Evolutionary conservation across 2,888 invertebrate species (phyloP).

Genomic region (Drepanosiphum platanoidis): DNA sequence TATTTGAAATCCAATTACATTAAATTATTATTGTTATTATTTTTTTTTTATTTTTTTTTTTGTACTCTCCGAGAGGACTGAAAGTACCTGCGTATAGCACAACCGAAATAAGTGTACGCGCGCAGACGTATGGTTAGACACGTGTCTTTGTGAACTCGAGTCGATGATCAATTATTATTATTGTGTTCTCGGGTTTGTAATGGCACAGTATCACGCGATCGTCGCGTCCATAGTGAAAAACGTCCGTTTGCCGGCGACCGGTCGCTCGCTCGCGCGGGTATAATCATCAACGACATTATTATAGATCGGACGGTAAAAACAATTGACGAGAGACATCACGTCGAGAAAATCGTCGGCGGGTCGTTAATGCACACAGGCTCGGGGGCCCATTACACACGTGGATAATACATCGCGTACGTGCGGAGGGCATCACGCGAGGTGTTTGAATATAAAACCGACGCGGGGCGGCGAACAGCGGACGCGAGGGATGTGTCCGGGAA

Average conservation of each 20-base stretch:
- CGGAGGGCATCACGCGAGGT: not conserved
- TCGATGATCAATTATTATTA: conserved; percentile 5
- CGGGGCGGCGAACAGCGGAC: not conserved
- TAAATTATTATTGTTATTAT: too few species aligned
- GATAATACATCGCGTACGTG: not conserved
- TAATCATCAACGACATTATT: not conserved
- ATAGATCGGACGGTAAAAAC: not conserved
- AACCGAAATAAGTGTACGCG: not conserved
- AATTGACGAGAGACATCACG: not conserved
- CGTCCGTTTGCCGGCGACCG: not conserved
- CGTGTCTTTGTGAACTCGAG: conserved; percentile 11
- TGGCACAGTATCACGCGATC: conserved; percentile 8
- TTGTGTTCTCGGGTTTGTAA: conserved; percentile 2
- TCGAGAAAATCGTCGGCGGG: not conserved
- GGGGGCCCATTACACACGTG: not conserved
- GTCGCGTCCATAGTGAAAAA: conserved; percentile 16
- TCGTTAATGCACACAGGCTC: not conserved
- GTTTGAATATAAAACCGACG: not conserved
- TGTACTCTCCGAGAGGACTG: not conserved
- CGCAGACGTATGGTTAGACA: conserved; percentile 8
- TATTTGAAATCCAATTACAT: not conserved
- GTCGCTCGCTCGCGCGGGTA: not conserved
- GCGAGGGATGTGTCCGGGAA: not conserved
- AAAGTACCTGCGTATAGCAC: not conserved
- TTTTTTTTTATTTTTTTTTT: not conserved